Percentiles rank a stretch among this genome's conserved stretches.
These are phyloP conservation scores for Caenorhabditis virilis DNA, from an alignment of 2,888 invertebrate genomes.

Conservation along the genomic window DNA sequence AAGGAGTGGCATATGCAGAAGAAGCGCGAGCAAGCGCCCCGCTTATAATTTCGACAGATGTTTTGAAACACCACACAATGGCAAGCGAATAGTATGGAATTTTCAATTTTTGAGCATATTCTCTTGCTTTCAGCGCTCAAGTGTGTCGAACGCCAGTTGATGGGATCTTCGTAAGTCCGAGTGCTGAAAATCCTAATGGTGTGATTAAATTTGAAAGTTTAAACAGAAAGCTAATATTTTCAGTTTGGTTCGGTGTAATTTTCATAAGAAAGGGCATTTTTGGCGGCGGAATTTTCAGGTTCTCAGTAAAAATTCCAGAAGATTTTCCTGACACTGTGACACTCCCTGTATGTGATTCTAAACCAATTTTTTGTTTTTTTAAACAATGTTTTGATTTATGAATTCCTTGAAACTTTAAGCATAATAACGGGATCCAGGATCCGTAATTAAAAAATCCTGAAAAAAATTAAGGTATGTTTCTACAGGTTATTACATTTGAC, in stretches of 20 bases:
- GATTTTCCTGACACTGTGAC: slow-evolving; percentile 82
- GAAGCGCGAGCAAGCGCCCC: neutral
- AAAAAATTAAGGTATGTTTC: too few relatives aligned
- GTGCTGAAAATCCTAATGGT: slow-evolving; percentile 4
- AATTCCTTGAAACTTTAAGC: too few relatives aligned
- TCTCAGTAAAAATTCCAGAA: slow-evolving; percentile 83
- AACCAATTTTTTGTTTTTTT: neutral
- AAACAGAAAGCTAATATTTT: slow-evolving; percentile 64
- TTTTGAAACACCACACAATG: slow-evolving; percentile 16
- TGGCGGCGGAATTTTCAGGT: slow-evolving; percentile 87
- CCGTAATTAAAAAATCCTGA: too few relatives aligned
- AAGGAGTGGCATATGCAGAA: neutral
- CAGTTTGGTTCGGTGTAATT: slow-evolving; percentile 88
- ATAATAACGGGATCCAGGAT: too few relatives aligned
- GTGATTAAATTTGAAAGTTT: slow-evolving; percentile 2
- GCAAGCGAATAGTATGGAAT: slow-evolving; percentile 17
- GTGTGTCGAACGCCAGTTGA: slow-evolving; percentile 44
- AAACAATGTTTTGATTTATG: slow-evolving; percentile 3
- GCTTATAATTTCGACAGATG: neutral
- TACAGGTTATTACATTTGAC: slow-evolving; percentile 39
- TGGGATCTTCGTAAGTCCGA: slow-evolving; percentile 40
- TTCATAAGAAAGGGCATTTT: slow-evolving; percentile 87
- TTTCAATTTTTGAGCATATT: neutral
- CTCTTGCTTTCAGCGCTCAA: slow-evolving; percentile 24
- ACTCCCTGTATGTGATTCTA: slow-evolving; percentile 74